Evolutionary conservation across 2,888 invertebrate species (phyloP).

Genomic region (Agrilus cyanescens): DNA sequence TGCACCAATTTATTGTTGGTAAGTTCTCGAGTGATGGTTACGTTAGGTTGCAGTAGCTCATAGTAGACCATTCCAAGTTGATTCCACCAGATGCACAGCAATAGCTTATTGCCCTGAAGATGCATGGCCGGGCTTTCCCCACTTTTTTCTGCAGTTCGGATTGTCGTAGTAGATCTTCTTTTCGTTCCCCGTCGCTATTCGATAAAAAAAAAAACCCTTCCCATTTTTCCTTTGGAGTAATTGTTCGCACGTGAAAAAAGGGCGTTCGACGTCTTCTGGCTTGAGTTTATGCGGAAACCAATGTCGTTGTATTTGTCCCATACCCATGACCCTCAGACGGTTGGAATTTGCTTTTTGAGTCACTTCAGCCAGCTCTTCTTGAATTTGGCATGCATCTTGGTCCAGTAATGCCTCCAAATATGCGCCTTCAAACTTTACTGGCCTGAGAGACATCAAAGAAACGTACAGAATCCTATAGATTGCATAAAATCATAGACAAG

Average conservation of each 20-base stretch:
- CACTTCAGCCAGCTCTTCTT: no score
- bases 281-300: constrained; percentile 18
- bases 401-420: no score
- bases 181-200: constrained; percentile 12
- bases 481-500: no score
- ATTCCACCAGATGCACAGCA: constrained; percentile 16
- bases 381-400: no score
- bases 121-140: no score
- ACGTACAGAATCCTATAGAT: no score
- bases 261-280: constrained; percentile 7
- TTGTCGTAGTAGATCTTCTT: constrained; percentile 12
- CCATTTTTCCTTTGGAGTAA: constrained; percentile 1
- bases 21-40: constrained; percentile 9
- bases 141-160: no score
- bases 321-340: constrained; percentile 18
- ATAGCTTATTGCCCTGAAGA: constrained; percentile 9
- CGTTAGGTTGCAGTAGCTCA: constrained; percentile 12
- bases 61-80: constrained; percentile 12
- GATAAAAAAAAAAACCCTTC: constrained; percentile 4
- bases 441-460: no score
- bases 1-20: constrained; percentile 11
- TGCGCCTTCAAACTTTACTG: no score
- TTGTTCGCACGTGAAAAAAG: constrained; percentile 6
- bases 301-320: constrained; percentile 16
- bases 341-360: no score